These are phyloP conservation scores for Rhinolophus ferrumequinum DNA, from an alignment of 2,113 vertebrate genomes.

Conservation along the genomic window DNA sequence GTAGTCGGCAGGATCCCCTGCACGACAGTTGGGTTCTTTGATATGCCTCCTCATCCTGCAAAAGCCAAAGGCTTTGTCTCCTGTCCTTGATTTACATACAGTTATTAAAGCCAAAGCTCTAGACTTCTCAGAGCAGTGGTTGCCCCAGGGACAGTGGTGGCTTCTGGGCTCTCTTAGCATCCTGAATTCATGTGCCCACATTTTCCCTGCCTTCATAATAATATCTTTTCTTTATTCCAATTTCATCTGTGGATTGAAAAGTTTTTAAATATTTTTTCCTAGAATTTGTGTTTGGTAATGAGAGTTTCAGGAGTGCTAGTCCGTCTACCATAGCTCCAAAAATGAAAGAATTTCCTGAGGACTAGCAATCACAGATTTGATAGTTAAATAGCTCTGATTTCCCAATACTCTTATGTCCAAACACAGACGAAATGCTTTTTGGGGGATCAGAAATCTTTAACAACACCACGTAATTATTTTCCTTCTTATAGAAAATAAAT, in stretches of 20 bases:
- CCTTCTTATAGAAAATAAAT: not conserved
- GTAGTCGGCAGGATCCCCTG: too few species aligned
- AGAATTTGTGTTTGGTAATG: not conserved
- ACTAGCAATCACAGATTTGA: not conserved
- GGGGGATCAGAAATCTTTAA: not conserved
- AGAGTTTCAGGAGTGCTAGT: not conserved
- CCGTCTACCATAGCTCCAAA: not conserved
- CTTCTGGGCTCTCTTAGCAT: too few species aligned
- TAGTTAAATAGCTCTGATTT: not conserved
- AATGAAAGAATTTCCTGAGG: not conserved
- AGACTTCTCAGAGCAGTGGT: not conserved
- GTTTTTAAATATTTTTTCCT: not conserved
- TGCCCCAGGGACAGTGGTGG: too few species aligned
- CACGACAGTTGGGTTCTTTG: not conserved
- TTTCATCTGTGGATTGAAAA: not conserved
- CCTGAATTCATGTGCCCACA: fast-evolving
- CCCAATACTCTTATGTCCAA: not conserved
- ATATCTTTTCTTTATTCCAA: not conserved
- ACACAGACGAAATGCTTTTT: not conserved
- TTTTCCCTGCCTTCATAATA: not conserved
- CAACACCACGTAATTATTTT: not conserved
- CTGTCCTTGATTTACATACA: too few species aligned
- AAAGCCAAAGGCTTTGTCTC: not conserved
- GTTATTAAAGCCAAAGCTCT: not conserved
- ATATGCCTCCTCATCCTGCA: not conserved